Evolutionary conservation across 2,888 invertebrate genomes (phyloP).

Genomic region (Agonum fuliginosum): DNA sequence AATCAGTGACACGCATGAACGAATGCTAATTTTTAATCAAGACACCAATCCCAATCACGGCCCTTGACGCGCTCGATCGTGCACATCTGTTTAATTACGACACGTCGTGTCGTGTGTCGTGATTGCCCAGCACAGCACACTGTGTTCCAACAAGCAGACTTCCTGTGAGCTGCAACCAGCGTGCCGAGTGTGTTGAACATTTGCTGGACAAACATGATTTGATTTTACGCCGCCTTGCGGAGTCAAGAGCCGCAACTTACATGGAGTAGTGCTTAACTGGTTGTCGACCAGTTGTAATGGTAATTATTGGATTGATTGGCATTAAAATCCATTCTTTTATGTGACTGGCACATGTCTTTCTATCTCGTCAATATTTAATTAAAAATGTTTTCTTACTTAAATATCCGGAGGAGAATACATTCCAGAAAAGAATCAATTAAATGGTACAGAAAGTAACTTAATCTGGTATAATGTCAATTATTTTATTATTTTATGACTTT

Average conservation of each 20-base stretch:
- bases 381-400: too few relatives aligned
- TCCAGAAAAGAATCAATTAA: too few relatives aligned
- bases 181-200: not conserved
- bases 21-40: conserved; percentile 19
- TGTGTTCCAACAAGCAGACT: not conserved
- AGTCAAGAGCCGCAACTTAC: not conserved
- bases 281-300: too few relatives aligned
- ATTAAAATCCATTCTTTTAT: too few relatives aligned
- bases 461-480: too few relatives aligned
- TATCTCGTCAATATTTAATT: too few relatives aligned
- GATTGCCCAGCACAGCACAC: not conserved
- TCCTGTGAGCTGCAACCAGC: conserved; percentile 1
- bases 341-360: too few relatives aligned
- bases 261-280: too few relatives aligned
- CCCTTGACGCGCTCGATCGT: not conserved
- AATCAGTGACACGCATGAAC: not conserved
- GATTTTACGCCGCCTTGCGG: not conserved
- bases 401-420: too few relatives aligned
- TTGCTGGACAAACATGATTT: not conserved
- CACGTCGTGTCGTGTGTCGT: conserved; percentile 1
- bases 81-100: conserved; percentile 35
- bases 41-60: conserved; percentile 10
- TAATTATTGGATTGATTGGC: too few relatives aligned
- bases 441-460: too few relatives aligned
- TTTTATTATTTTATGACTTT: too few relatives aligned